phyloP scores from a whole-genome alignment of 2,888 invertebrate genomes.

The Tetrapedia diversipes region DNA sequence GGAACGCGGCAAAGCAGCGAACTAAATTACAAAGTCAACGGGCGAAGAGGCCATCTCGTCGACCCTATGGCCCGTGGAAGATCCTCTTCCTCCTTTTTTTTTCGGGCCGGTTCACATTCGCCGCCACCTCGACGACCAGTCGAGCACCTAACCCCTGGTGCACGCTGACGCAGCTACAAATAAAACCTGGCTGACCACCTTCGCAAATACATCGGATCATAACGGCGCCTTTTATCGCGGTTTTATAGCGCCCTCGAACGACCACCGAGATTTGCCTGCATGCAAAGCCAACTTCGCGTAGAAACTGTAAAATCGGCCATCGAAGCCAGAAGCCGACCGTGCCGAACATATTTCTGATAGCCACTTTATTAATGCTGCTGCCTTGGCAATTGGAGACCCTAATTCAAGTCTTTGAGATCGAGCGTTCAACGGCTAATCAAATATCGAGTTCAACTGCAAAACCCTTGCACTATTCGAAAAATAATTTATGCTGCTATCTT shows the following conservation, averaged over 20 bases:
- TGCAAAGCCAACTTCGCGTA: not conserved
- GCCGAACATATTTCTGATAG: not conserved
- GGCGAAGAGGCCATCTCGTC: slow-evolving; percentile 7
- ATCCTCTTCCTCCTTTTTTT: slow-evolving; percentile 39
- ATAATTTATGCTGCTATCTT: too few relatives aligned
- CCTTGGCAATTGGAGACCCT: too few relatives aligned
- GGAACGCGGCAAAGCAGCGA: slow-evolving; percentile 44
- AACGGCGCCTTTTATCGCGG: slow-evolving; percentile 44
- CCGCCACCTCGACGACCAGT: not conserved
- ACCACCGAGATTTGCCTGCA: not conserved
- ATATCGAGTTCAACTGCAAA: not conserved
- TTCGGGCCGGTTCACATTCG: slow-evolving; percentile 29
- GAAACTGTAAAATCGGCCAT: not conserved
- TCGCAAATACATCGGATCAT: slow-evolving; percentile 44
- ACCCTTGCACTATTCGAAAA: not conserved
- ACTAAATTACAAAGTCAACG: slow-evolving; percentile 72
- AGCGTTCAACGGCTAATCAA: too few relatives aligned
- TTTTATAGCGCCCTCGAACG: slow-evolving; percentile 4
- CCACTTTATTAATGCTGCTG: not conserved
- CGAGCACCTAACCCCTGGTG: slow-evolving; percentile 19
- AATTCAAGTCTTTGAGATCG: too few relatives aligned
- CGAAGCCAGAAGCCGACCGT: not conserved
- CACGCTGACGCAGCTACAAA: slow-evolving; percentile 52
- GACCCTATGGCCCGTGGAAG: slow-evolving; percentile 17
- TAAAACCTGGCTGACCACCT: slow-evolving; percentile 46